Evolutionary conservation across 2,888 invertebrate genomes (phyloP).

Genomic region (Arctia plantaginis): DNA sequence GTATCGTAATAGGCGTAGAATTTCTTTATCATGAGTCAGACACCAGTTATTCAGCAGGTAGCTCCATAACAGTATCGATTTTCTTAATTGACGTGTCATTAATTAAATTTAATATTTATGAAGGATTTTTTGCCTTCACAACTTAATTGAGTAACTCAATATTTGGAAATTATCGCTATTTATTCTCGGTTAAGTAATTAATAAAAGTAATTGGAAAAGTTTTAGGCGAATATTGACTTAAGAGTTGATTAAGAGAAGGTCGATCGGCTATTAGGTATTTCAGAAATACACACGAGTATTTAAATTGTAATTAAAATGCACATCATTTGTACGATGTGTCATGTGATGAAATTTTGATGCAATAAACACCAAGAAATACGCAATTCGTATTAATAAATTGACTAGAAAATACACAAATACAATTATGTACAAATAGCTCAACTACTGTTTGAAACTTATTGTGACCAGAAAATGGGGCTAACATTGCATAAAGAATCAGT

Average conservation of each 20-base stretch:
- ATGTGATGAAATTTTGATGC: too few relatives aligned
- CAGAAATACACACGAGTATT: neutral
- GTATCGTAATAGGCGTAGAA: neutral
- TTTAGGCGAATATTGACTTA: constrained; percentile 1
- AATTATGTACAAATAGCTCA: too few relatives aligned
- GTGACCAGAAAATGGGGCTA: too few relatives aligned
- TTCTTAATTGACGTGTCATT: constrained; percentile 31
- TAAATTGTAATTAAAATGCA: neutral
- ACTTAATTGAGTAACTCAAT: constrained; percentile 34
- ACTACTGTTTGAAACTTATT: too few relatives aligned
- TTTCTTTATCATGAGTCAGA: neutral
- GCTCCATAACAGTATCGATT: constrained; percentile 21
- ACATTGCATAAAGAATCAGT: too few relatives aligned
- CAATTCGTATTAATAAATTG: too few relatives aligned
- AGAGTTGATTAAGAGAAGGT: neutral
- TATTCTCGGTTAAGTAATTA: constrained; percentile 9
- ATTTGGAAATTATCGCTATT: constrained; percentile 12
- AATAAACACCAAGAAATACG: too few relatives aligned
- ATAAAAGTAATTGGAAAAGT: constrained; percentile 16
- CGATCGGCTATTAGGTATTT: neutral
- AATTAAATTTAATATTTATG: constrained; percentile 27
- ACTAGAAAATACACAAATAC: too few relatives aligned
- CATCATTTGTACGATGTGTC: too few relatives aligned
- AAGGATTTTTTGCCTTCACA: constrained; percentile 17
- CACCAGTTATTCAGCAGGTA: neutral